Percentiles rank a stretch among this genome's conserved stretches.
Conservation (phyloP, 2,888 invertebrate genomes). For the Iselma pallidipennis region DNA sequence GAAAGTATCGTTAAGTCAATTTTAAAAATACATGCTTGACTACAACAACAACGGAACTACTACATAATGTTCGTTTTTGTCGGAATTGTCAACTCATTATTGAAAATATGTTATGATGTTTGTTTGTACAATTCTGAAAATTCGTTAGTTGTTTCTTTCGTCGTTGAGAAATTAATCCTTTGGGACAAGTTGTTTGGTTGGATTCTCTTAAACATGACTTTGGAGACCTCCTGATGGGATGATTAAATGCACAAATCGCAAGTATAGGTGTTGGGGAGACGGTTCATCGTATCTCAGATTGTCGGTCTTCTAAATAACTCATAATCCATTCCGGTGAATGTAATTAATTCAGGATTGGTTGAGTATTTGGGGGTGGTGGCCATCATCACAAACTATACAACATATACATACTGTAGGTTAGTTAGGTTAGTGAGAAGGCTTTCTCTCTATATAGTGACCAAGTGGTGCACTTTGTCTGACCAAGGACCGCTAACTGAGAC, state of each 20-base stretch:
- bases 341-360: constrained; percentile 4
- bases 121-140: neutral
- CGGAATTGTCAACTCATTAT: neutral
- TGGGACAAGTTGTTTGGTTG: neutral
- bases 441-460: constrained; percentile 34
- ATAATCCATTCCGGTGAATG: neutral
- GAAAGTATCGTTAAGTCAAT: neutral
- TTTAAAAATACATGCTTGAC: neutral
- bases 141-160: neutral
- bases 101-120: neutral
- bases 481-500: constrained; percentile 44
- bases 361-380: constrained; percentile 1
- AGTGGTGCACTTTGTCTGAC: constrained; percentile 39
- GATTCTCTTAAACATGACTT: neutral
- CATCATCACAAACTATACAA: constrained; percentile 9
- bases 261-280: neutral
- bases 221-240: neutral
- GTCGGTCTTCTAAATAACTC: neutral
- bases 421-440: neutral
- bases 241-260: neutral
- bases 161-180: neutral
- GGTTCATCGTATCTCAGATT: neutral
- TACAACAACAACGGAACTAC: neutral
- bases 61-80: neutral
- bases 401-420: constrained; percentile 13